A percentile compares a stretch with the other conserved stretches of the same genome.
Evolutionary conservation across 37 sponge, comb jelly and placozoan species (phyloP).

Genomic region (Agelas oroides): DNA sequence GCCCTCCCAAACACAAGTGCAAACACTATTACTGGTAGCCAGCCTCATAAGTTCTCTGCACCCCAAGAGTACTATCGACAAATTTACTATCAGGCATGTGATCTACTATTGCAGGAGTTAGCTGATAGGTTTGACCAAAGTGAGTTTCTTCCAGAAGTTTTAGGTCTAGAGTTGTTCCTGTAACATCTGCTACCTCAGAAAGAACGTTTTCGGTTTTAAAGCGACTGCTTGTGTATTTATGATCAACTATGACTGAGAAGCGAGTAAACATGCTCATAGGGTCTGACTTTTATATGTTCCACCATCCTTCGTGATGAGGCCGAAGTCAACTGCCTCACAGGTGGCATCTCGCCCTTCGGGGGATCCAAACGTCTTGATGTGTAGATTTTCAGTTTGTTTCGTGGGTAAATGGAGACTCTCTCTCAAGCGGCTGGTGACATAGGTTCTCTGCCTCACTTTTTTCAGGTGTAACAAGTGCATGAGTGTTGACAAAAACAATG

Average conservation of each 20-base stretch:
- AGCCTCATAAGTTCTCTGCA: conserved; percentile 31
- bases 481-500: background rate
- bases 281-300: too few relatives aligned
- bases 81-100: conserved; percentile 53
- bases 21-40: conserved; percentile 44
- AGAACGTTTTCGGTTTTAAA: too few relatives aligned
- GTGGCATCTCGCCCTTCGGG: background rate
- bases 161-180: conserved; percentile 37
- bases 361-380: conserved; percentile 43
- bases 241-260: too few relatives aligned
- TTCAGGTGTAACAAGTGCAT: conserved; percentile 26
- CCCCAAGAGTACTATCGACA: conserved; percentile 55
- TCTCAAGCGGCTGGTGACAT: conserved; percentile 12
- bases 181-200: too few relatives aligned
- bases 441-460: conserved; percentile 43
- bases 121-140: conserved; percentile 53
- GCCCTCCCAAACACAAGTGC: conserved; percentile 46
- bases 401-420: conserved; percentile 23
- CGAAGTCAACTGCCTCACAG: conserved; percentile 35
- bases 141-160: conserved; percentile 34
- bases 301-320: conserved; percentile 8
- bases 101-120: conserved; percentile 46
- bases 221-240: too few relatives aligned
- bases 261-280: too few relatives aligned
- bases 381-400: background rate